Percentiles rank a stretch among this genome's conserved stretches.
phyloP scores from a whole-genome alignment of 2,888 invertebrate species.

The Sipha maydis region DNA sequence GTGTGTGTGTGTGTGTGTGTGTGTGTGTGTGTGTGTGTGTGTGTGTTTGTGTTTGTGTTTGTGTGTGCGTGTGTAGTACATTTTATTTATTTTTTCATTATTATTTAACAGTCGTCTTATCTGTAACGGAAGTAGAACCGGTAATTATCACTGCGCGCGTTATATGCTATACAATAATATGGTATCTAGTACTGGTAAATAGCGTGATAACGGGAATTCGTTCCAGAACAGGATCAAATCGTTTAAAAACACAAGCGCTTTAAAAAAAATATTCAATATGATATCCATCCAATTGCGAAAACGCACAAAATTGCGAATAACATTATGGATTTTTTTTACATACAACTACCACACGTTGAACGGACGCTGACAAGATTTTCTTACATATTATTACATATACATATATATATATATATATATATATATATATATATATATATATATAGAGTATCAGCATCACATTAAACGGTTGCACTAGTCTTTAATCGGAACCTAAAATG shows the following conservation, averaged over 20 bases:
- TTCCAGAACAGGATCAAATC: conserved; percentile 55
- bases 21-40: background rate
- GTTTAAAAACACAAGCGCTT: conserved; percentile 22
- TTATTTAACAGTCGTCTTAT: conserved; percentile 25
- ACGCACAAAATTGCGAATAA: background rate
- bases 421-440: no score
- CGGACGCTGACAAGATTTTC: background rate
- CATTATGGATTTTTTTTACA: conserved; percentile 6
- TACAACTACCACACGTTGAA: background rate
- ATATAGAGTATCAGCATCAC: background rate
- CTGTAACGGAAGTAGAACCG: conserved; percentile 59
- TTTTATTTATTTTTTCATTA: conserved; percentile 24
- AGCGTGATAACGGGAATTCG: conserved; percentile 49
- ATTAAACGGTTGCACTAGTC: background rate
- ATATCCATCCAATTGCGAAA: background rate
- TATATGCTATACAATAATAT: background rate
- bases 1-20: background rate
- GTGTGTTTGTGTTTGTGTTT: background rate
- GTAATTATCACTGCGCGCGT: conserved; percentile 45
- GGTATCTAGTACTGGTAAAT: background rate
- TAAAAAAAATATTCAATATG: background rate
- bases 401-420: no score
- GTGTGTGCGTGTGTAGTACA: background rate
- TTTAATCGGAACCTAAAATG: background rate
- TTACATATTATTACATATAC: background rate